Evolutionary conservation across 2,888 invertebrate species (phyloP).

Genomic region (Spisula subtruncata): DNA sequence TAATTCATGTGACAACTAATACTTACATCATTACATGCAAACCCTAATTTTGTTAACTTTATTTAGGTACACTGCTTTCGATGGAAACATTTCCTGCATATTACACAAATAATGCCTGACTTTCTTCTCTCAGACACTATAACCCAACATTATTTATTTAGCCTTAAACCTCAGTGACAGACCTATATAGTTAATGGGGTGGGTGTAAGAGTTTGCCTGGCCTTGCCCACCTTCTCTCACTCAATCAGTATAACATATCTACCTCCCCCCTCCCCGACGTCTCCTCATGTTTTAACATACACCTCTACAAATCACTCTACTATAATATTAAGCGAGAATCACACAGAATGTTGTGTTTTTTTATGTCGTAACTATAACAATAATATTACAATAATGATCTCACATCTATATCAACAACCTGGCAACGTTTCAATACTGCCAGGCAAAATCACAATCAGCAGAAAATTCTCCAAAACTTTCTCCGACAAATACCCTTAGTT

Average conservation of each 20-base stretch:
- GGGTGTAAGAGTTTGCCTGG: too few relatives aligned
- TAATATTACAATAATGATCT: slow-evolving; percentile 19
- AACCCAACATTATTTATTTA: too few relatives aligned
- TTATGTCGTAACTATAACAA: slow-evolving; percentile 14
- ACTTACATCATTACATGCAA: too few relatives aligned
- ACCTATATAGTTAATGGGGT: too few relatives aligned
- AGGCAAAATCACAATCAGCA: slow-evolving; percentile 21
- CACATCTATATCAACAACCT: slow-evolving; percentile 17
- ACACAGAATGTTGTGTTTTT: background rate
- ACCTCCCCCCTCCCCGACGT: background rate
- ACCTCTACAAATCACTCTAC: background rate
- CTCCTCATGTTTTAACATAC: background rate
- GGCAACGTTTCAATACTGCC: slow-evolving; percentile 32
- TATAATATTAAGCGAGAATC: background rate
- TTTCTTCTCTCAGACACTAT: too few relatives aligned
- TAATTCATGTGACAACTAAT: too few relatives aligned
- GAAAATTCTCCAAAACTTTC: slow-evolving; percentile 6
- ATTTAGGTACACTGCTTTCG: too few relatives aligned
- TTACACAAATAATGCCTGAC: too few relatives aligned
- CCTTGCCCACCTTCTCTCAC: background rate
- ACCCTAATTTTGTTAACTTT: too few relatives aligned
- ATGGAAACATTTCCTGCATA: too few relatives aligned
- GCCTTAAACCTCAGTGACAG: too few relatives aligned
- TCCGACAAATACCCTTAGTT: background rate
- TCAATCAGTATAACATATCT: background rate